Evolutionary conservation across 2,113 vertebrate species (phyloP).

Genomic region (Nannobrachium achirus): DNA sequence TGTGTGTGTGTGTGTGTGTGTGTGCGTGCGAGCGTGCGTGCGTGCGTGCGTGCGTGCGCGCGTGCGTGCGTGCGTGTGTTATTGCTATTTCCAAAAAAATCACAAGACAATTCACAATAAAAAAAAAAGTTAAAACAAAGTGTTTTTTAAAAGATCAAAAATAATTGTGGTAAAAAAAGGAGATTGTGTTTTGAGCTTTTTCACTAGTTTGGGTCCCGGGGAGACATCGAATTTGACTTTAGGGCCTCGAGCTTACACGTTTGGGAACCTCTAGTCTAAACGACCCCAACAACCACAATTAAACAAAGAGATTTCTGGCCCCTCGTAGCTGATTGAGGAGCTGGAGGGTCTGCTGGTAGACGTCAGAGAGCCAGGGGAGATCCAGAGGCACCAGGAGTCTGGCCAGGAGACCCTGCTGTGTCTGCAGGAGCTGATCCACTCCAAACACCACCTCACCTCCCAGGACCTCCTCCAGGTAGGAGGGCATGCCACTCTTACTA

Average conservation of each 20-base stretch:
- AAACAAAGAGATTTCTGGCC: background rate
- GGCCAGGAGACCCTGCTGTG: slow-evolving; percentile 73
- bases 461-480: slow-evolving; percentile 86
- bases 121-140: no score
- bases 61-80: background rate
- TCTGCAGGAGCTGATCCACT: slow-evolving; percentile 81
- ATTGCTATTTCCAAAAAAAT: no score
- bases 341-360: slow-evolving; percentile 82
- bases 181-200: no score
- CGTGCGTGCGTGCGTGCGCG: background rate
- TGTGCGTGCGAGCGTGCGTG: background rate
- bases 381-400: slow-evolving; percentile 73
- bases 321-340: slow-evolving; percentile 84
- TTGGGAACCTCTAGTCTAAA: no score
- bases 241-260: no score
- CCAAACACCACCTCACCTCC: slow-evolving; percentile 79
- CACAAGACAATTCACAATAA: no score
- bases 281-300: no score
- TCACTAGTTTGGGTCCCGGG: no score
- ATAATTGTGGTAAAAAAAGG: no score
- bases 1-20: background rate
- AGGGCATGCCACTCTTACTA: no score
- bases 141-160: no score
- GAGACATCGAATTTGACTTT: no score
- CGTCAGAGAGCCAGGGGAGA: slow-evolving; percentile 48